A percentile compares a stretch with the other conserved stretches of the same genome.
These are phyloP conservation scores for Leucophenga maculata DNA, from an alignment of 2,888 invertebrate species.

Conservation along the genomic window DNA sequence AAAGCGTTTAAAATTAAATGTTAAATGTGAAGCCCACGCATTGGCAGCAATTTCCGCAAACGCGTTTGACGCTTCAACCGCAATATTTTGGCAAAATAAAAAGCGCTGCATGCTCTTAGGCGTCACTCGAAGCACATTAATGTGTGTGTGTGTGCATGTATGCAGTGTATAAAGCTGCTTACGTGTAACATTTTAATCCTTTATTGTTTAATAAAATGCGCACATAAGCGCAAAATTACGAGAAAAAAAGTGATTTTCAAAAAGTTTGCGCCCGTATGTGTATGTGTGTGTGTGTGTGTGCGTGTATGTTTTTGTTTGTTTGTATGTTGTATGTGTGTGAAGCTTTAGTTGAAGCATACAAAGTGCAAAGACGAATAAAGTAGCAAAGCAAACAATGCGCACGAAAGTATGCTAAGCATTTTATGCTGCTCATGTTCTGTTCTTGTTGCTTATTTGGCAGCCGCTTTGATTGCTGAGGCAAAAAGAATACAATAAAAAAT, in stretches of 20 bases:
- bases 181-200: slow-evolving; percentile 17
- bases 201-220: slow-evolving; percentile 17
- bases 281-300: slow-evolving; percentile 5
- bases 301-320: not conserved
- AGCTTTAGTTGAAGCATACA: not conserved
- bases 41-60: no score
- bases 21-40: no score
- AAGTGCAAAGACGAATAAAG: not conserved
- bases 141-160: not conserved
- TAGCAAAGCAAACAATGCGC: slow-evolving; percentile 1
- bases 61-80: slow-evolving; percentile 10
- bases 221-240: slow-evolving; percentile 19
- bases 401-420: not conserved
- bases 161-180: not conserved
- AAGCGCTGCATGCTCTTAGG: slow-evolving; percentile 13
- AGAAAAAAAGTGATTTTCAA: not conserved
- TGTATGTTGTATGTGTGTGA: no score
- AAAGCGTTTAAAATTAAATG: no score
- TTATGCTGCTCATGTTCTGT: not conserved
- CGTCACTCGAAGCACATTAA: not conserved
- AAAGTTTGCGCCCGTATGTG: not conserved
- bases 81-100: slow-evolving; percentile 19
- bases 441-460: no score
- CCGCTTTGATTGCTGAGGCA: not conserved
- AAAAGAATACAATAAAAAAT: not conserved